A percentile compares a stretch with the other conserved stretches of the same genome.
phyloP scores from a whole-genome alignment of 1,140 invertebrate genomes.

The Eurosta solidaginis region DNA sequence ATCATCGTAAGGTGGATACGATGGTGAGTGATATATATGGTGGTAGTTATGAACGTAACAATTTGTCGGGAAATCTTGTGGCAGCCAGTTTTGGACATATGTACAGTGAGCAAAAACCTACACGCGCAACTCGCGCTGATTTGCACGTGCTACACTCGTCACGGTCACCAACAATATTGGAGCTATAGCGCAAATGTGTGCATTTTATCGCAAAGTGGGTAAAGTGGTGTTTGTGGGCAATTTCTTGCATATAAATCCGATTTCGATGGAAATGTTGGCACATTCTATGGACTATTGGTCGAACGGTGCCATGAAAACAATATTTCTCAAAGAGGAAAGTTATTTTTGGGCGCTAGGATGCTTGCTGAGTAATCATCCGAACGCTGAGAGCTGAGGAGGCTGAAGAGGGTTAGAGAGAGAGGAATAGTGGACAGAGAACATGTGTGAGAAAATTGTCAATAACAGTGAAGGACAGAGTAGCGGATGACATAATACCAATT shows the following conservation, averaged over 20 bases:
- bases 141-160: background rate
- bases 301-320: background rate
- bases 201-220: constrained; percentile 84
- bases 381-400: too few relatives aligned
- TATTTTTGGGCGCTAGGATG: background rate
- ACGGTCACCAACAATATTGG: background rate
- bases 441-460: too few relatives aligned
- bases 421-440: too few relatives aligned
- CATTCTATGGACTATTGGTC: constrained; percentile 75
- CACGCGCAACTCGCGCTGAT: background rate
- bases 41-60: constrained; percentile 88
- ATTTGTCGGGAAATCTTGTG: constrained; percentile 74
- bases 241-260: constrained; percentile 91
- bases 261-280: constrained; percentile 92
- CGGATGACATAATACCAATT: too few relatives aligned
- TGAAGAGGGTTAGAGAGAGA: too few relatives aligned
- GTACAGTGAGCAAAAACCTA: background rate
- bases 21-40: constrained; percentile 94
- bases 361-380: too few relatives aligned
- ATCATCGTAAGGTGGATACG: constrained; percentile 91
- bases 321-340: background rate
- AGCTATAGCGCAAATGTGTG: constrained; percentile 81
- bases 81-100: background rate
- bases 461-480: too few relatives aligned
- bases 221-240: constrained; percentile 94